phyloP scores from a whole-genome alignment of 2,888 invertebrate genomes.

The Dryobota labecula region DNA sequence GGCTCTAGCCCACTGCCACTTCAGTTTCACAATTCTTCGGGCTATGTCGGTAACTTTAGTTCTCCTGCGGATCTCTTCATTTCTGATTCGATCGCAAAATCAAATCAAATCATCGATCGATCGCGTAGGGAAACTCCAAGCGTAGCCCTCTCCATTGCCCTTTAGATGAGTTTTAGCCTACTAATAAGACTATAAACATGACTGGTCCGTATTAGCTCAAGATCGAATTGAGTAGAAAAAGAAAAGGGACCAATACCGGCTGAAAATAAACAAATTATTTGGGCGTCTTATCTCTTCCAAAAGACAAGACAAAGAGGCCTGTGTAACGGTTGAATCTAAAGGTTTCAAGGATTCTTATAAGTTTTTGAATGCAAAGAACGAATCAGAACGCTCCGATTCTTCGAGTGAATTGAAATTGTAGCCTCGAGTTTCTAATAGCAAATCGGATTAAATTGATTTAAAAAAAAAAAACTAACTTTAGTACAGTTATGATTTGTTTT shows the following conservation, averaged over 20 bases:
- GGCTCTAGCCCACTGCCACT: too few relatives aligned
- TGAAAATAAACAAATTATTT: neutral
- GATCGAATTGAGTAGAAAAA: neutral
- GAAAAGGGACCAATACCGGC: neutral
- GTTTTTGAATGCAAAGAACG: neutral
- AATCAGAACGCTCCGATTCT: neutral
- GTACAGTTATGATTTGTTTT: too few relatives aligned
- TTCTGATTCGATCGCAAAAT: too few relatives aligned
- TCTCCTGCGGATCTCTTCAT: too few relatives aligned
- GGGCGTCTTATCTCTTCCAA: neutral
- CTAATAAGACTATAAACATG: neutral
- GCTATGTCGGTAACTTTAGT: too few relatives aligned
- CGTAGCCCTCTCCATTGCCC: too few relatives aligned
- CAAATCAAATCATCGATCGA: too few relatives aligned
- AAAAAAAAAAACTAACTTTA: too few relatives aligned
- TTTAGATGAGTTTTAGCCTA: too few relatives aligned
- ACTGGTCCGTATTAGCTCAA: neutral
- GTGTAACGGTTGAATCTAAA: conserved; percentile 10
- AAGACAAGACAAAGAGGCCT: neutral
- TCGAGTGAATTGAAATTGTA: neutral
- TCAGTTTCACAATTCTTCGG: too few relatives aligned
- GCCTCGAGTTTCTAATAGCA: neutral
- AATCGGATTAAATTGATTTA: neutral
- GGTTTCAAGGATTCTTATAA: neutral
- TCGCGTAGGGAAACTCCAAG: too few relatives aligned